Base-by-base conservation (phyloP, 2,888 invertebrate species). In the Aleiodes testaceus region DNA sequence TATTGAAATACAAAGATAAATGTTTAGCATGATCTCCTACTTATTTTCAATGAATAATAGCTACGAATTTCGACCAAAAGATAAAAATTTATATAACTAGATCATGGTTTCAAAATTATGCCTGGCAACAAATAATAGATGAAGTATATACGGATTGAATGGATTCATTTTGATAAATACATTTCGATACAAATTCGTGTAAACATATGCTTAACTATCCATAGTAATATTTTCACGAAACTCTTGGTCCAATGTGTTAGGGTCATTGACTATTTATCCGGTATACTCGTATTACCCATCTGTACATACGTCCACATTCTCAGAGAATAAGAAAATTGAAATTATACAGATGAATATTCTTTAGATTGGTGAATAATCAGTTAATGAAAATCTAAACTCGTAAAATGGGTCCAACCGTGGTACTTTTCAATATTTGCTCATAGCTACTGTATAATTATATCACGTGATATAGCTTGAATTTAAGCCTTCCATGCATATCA, bases 171-270 rank as follows among this genome's bases (percentile, higher is more conserved):
- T 36, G 3, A 36, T 36, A 36, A 36, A 36, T 36, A 36, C 36
- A 9, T 16, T 49, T 9, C 49, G 49, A 18, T 20, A 49, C 49
- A 14, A 49, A 9, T 49, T n/a, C n/a, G n/a, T 6, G 53, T 12
- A 53, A 26, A 26, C 26, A 26, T 26, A 9, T n/a, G 5, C 26
- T 26, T n/a, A 26, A 26, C 22, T 22, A n/a, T 55, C 30, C 14
- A 30, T 55, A 26, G n/a, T 14, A 30, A 55, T n/a, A 30, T 30
- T 26, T 36, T 36, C 36, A 66, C 30, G 26, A 73, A 70, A 70
- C 22, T 59, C 63, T 72, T 69, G 69, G 66, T 74, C 70, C 70
- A 74, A 76, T 63, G 66, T 61, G 42, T 64, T 71, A 72, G 72
- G 63, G 72, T 74, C 70, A 67, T 70, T 67, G 66, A 47, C 59